A percentile compares a stretch with the other conserved stretches of the same genome.
These are phyloP conservation scores for Rhagoletis zephyria DNA, from an alignment of 1,140 invertebrate species.

Conservation along the genomic window DNA sequence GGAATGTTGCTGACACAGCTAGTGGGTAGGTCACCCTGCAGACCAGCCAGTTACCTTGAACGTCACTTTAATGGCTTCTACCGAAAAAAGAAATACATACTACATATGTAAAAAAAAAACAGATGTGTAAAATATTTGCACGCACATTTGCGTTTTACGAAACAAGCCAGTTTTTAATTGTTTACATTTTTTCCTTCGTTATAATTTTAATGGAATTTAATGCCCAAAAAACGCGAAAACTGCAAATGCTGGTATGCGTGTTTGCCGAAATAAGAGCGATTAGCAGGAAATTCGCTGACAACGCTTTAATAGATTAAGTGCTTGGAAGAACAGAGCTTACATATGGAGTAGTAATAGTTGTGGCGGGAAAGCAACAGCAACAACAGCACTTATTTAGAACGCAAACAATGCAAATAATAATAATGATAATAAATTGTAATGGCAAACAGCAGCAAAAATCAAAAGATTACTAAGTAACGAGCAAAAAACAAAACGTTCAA, in stretches of 20 bases:
- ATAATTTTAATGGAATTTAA: too few species aligned
- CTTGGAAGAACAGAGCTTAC: not conserved
- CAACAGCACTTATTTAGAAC: not conserved
- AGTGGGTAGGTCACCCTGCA: conserved; percentile 22
- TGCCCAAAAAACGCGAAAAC: too few species aligned
- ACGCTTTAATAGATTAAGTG: conserved; percentile 37
- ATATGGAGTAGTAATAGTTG: too few species aligned
- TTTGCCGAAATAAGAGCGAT: conserved; percentile 28
- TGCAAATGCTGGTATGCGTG: not conserved
- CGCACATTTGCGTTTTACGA: conserved; percentile 18
- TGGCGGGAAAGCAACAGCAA: not conserved
- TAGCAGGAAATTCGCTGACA: conserved; percentile 35
- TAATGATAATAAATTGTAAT: conserved; percentile 50
- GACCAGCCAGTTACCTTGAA: not conserved
- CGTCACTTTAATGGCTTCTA: conserved; percentile 20
- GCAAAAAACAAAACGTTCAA: not conserved
- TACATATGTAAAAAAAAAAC: too few species aligned
- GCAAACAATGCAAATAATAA: conserved; percentile 26
- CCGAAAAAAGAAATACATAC: too few species aligned
- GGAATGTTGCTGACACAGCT: not conserved
- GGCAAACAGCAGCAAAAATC: conserved; percentile 9
- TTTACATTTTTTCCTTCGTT: too few species aligned
- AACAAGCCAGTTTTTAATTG: too few species aligned
- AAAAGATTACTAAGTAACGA: not conserved
- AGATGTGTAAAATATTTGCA: conserved; percentile 44